A percentile compares a stretch with the other conserved stretches of the same genome.
Evolutionary conservation across 1,140 invertebrate genomes (phyloP).

Genomic region (Drosophila pseudoananassae): DNA sequence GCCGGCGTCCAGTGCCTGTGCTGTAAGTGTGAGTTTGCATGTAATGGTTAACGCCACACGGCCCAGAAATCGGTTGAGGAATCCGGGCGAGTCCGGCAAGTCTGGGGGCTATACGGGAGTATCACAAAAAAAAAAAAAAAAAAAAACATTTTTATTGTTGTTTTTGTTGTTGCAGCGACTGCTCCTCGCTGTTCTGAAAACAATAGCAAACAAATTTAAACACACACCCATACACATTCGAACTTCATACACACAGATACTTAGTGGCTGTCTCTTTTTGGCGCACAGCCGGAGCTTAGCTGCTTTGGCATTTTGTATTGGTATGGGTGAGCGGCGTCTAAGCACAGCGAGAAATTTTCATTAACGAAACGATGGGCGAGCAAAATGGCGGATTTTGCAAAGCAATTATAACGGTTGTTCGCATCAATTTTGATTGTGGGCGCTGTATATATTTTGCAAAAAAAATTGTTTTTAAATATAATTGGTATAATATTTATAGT

Average conservation of each 20-base stretch:
- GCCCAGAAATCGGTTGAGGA: conserved; percentile 2
- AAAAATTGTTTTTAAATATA: not conserved
- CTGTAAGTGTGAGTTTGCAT: conserved; percentile 75
- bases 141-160: not conserved
- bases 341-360: conserved; percentile 76
- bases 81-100: conserved; percentile 2
- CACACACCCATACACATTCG: conserved; percentile 31
- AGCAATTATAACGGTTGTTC: conserved; percentile 29
- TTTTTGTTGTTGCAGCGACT: not conserved
- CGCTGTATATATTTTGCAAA: not conserved
- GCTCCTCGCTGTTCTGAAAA: conserved; percentile 48
- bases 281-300: conserved; percentile 41
- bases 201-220: conserved; percentile 64
- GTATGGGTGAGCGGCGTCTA: conserved; percentile 41
- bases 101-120: not conserved
- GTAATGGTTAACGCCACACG: conserved; percentile 76
- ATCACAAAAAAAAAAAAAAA: conserved; percentile 15
- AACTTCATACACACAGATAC: conserved; percentile 16
- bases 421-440: not conserved
- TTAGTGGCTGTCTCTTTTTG: conserved; percentile 21
- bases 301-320: conserved; percentile 8
- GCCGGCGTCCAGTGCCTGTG: conserved; percentile 24
- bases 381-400: conserved; percentile 67
- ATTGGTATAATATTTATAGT: too few relatives aligned
- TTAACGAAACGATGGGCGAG: conserved; percentile 57